These are phyloP conservation scores for Meteorus colon DNA, from an alignment of 2,888 invertebrate species.

Conservation along the genomic window DNA sequence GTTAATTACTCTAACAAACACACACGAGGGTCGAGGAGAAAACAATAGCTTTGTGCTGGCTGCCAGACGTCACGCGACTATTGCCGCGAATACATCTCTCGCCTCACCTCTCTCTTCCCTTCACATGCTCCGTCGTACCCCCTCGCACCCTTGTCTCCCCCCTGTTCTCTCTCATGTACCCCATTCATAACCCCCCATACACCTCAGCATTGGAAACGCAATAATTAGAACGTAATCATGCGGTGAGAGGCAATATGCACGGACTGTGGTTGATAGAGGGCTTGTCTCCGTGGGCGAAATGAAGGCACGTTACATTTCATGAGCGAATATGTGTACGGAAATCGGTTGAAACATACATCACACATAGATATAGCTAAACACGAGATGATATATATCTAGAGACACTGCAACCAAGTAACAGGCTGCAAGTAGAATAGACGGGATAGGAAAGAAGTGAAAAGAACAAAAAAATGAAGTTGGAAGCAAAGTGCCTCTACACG, in stretches of 20 bases:
- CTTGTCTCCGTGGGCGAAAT: conserved; percentile 35
- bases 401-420: conserved; percentile 16
- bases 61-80: conserved; percentile 65
- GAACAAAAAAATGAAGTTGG: conserved; percentile 49
- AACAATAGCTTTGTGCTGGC: conserved; percentile 64
- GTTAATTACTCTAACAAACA: conserved; percentile 64
- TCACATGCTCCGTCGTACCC: neutral
- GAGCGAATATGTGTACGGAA: conserved; percentile 39
- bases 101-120: conserved; percentile 4
- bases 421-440: conserved; percentile 39
- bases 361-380: neutral
- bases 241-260: conserved; percentile 49
- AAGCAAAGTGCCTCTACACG: conserved; percentile 59
- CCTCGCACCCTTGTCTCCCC: neutral
- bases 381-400: neutral
- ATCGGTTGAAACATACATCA: neutral
- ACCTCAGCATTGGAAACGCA: conserved; percentile 53
- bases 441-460: conserved; percentile 31
- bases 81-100: conserved; percentile 58
- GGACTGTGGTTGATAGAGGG: conserved; percentile 31
- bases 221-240: conserved; percentile 64
- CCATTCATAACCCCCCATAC: neutral
- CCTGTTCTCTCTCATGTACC: conserved; percentile 13
- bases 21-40: conserved; percentile 57
- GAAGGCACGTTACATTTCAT: conserved; percentile 29